These are phyloP conservation scores for Machimus atricapillus DNA, from an alignment of 2,888 invertebrate species.

Conservation along the genomic window DNA sequence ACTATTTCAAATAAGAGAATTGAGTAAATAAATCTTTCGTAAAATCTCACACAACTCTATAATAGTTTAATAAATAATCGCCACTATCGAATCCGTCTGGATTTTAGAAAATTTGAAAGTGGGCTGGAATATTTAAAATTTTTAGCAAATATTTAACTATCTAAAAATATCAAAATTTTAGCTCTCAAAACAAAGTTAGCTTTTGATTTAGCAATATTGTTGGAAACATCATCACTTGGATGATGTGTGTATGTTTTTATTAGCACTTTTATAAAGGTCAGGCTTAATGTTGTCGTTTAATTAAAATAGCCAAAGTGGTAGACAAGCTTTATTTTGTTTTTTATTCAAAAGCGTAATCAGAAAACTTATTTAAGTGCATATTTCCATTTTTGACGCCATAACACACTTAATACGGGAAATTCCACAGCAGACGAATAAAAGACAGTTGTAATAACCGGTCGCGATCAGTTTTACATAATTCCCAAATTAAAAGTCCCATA, in stretches of 20 bases:
- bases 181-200: neutral
- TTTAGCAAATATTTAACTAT: too few species aligned
- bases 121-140: too few species aligned
- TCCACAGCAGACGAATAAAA: neutral
- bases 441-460: neutral
- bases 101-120: too few species aligned
- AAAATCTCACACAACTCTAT: too few species aligned
- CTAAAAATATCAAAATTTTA: too few species aligned
- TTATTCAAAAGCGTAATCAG: neutral
- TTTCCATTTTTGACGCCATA: neutral
- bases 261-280: neutral
- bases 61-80: too few species aligned
- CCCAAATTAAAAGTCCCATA: neutral
- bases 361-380: neutral
- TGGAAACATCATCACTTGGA: neutral
- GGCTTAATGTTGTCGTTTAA: neutral
- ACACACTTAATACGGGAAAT: neutral
- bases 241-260: neutral
- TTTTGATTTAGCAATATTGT: neutral
- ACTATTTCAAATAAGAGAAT: too few species aligned
- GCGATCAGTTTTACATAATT: neutral
- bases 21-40: too few species aligned
- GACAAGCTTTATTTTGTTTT: neutral
- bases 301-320: neutral
- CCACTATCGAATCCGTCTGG: too few species aligned